phyloP scores from a whole-genome alignment of 2,888 invertebrate species.

The Phlogophora meticulosa region DNA sequence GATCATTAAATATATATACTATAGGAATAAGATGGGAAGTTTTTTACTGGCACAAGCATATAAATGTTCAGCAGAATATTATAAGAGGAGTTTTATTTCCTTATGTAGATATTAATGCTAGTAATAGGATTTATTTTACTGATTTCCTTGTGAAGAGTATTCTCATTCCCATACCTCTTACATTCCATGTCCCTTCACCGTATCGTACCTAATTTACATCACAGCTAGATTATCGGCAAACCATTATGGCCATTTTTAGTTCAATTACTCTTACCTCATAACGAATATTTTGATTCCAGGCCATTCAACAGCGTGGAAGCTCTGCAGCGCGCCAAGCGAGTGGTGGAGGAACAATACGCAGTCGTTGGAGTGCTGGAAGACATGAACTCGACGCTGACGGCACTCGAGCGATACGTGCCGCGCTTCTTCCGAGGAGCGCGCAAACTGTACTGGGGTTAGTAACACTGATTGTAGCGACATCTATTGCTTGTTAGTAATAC shows the following conservation, averaged over 20 bases:
- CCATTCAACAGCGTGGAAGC: conserved; percentile 96
- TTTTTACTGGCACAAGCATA: not conserved
- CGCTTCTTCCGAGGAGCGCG: conserved; percentile 95
- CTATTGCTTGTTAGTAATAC: not conserved
- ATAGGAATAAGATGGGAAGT: not conserved
- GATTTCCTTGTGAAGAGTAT: not conserved
- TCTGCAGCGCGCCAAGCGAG: conserved; percentile 95
- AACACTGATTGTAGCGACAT: conserved; percentile 24
- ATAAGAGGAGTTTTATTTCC: not conserved
- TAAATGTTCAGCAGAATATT: not conserved
- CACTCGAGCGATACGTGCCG: conserved; percentile 96
- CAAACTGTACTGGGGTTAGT: conserved; percentile 94
- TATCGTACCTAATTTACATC: not conserved
- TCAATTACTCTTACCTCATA: not conserved
- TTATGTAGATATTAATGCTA: not conserved
- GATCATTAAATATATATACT: no score
- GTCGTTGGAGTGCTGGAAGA: conserved; percentile 97
- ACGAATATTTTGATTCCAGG: conserved; percentile 82
- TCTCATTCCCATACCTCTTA: not conserved
- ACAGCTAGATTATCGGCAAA: no score
- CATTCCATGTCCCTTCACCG: not conserved
- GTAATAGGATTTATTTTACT: not conserved
- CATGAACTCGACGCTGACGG: conserved; percentile 95
- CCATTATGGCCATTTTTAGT: not conserved
- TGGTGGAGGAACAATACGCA: conserved; percentile 96